phyloP scores from a whole-genome alignment of 2,797 vertebrate genomes.

The Eulemur coronatus region DNA sequence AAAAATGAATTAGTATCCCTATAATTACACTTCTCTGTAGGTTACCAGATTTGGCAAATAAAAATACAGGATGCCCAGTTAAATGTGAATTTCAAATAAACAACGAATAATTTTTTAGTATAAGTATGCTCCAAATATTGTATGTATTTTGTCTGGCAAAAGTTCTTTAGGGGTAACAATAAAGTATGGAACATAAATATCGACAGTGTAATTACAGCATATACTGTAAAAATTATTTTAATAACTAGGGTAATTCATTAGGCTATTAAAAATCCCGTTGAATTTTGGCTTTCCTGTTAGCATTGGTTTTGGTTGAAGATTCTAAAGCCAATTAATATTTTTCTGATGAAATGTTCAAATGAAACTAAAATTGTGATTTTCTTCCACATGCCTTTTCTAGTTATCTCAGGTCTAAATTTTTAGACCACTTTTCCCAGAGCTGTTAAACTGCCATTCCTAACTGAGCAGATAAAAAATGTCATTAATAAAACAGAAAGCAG shows the following conservation, averaged over 20 bases:
- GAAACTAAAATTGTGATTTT: background rate
- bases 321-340: slow-evolving; percentile 10
- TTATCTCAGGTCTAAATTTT: background rate
- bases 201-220: background rate
- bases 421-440: background rate
- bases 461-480: slow-evolving; percentile 32
- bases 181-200: slow-evolving; percentile 10
- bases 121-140: background rate
- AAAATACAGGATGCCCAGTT: background rate
- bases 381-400: background rate
- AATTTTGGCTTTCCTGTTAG: slow-evolving; percentile 14
- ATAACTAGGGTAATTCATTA: background rate
- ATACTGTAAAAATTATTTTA: slow-evolving; percentile 25
- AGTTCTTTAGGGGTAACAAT: background rate
- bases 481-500: slow-evolving; percentile 52
- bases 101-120: background rate
- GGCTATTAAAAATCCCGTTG: background rate
- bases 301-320: background rate
- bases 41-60: background rate
- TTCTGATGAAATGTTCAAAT: slow-evolving; percentile 19
- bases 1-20: background rate
- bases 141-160: slow-evolving; percentile 6
- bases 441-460: slow-evolving; percentile 35
- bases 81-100: slow-evolving; percentile 42
- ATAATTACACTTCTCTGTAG: background rate